Conservation (phyloP, 2,797 vertebrate genomes). For the Sebastes alutus region DNA sequence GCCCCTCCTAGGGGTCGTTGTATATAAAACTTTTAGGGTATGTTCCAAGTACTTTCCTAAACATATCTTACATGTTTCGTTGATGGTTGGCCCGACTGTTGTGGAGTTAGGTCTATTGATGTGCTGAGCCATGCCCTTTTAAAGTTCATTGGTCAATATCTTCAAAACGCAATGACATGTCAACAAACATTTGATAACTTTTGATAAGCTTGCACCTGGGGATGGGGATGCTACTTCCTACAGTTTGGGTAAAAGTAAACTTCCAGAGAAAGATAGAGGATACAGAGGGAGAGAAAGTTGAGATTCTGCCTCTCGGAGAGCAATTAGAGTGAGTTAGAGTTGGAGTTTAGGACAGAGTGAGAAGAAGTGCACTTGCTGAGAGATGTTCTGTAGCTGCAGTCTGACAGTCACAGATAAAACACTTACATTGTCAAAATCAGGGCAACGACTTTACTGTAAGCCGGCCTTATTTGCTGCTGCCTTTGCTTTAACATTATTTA, state of each 20-base stretch:
- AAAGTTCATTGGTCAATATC: no score
- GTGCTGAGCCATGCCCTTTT: no score
- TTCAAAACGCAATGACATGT: no score
- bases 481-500: constrained; percentile 37
- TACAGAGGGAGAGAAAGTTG: constrained; percentile 13
- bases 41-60: no score
- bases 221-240: neutral
- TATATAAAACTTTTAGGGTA: no score
- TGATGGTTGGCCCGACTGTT: no score
- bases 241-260: neutral
- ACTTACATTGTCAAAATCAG: constrained; percentile 47
- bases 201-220: neutral
- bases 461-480: constrained; percentile 22
- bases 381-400: constrained; percentile 41
- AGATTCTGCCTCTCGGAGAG: constrained; percentile 39
- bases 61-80: no score
- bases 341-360: constrained; percentile 19
- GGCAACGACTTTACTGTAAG: constrained; percentile 23
- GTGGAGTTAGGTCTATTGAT: no score
- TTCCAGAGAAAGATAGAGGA: neutral
- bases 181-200: no score
- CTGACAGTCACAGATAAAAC: constrained; percentile 64
- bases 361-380: constrained; percentile 16
- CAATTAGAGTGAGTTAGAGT: constrained; percentile 46
- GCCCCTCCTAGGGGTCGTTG: no score